Evolutionary conservation across 2,888 invertebrate species (phyloP), one percentile per base, ranked within the genome.

Genomic region (Chouioia cunea): DNA sequence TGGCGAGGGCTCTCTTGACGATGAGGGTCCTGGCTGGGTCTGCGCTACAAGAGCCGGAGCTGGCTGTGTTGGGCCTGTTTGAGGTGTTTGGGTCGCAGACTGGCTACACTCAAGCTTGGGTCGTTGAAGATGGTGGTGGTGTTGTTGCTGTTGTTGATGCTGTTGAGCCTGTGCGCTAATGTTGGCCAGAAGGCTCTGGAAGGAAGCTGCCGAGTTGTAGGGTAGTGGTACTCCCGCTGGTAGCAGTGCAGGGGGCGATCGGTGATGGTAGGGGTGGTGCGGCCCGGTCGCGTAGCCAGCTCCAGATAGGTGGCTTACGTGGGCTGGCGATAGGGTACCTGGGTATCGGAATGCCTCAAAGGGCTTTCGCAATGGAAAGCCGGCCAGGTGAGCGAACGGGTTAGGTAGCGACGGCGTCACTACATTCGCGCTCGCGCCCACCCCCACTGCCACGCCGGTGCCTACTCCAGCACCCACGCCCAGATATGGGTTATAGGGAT

Each of bases 401-500:
- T 93, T 93, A 48, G 94, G 93, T 85, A 94, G 89, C 43, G 93
- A 90, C 79, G 93, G 91, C 2, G 93, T 91, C 4, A 89, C 89
- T 4, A 93, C 92, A 0, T 93, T 90, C 50, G 90, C 88, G 54
- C 91, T 89, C 48, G 88, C 86, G 60, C 92, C 89, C 62, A 86
- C 89, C 16, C 88, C 89, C 57, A 91, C 90, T 57, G 92, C 89
- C 59, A 87, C 89, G n/a, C 88, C n/a, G n/a, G n/a, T n/a, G n/a
- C n/a, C n/a, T n/a, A n/a, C n/a, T n/a, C n/a, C n/a, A n/a, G n/a
- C n/a, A n/a, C n/a, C 89, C 56, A 91, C 90, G 59, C 91, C 89
- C 75, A 94, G 84, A 86, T 94, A 95, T 1, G 95, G 94, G 84
- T 93, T 95, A 89, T 96, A 96, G 0, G 96, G 96, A 85, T 96